A percentile compares a stretch with the other conserved stretches of the same genome.
These are phyloP conservation scores for Cepaea hortensis DNA, from an alignment of 2,888 invertebrate species.

Conservation along the genomic window DNA sequence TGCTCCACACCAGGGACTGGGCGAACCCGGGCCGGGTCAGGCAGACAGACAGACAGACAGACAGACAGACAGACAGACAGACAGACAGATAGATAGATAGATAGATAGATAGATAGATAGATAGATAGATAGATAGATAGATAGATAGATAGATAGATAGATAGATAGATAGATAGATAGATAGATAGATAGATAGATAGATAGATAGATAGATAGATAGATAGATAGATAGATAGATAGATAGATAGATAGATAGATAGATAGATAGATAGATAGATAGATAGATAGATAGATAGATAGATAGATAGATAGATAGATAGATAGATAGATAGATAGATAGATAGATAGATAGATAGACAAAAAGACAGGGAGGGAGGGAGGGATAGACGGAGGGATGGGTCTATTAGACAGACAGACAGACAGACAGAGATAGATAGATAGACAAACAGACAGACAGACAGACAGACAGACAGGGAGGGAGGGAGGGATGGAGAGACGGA, in stretches of 20 bases:
- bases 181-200: no score
- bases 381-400: no score
- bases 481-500: no score
- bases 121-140: background rate
- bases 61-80: background rate
- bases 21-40: no score
- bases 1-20: no score
- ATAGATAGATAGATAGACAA: background rate
- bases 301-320: background rate
- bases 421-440: no score
- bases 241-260: slow-evolving; percentile 4
- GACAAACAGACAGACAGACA: no score
- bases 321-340: slow-evolving; percentile 7
- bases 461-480: no score
- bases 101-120: background rate
- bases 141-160: background rate
- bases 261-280: background rate
- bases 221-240: background rate
- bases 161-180: no score
- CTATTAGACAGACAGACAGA: no score
- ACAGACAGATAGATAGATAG: no score
- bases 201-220: background rate
- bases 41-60: background rate
- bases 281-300: background rate
- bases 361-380: no score